Evolutionary conservation across 2,888 invertebrate species (phyloP).

Genomic region (Microctonus brassicae): DNA sequence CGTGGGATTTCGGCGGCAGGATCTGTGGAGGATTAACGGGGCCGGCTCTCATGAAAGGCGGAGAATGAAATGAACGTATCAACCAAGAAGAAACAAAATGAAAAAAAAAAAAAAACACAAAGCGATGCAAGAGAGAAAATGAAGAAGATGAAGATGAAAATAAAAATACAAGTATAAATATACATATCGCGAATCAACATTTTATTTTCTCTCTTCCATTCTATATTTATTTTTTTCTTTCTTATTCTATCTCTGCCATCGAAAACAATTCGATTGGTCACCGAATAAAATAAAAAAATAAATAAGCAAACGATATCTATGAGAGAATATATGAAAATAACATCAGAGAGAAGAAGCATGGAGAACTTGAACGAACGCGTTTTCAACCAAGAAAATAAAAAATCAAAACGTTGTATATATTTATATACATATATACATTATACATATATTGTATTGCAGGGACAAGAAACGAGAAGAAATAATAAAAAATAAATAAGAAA

Average conservation of each 20-base stretch:
- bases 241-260: constrained; percentile 30
- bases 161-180: constrained; percentile 28
- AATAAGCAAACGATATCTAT: constrained; percentile 43
- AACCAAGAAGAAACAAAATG: constrained; percentile 41
- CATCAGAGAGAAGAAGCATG: constrained; percentile 5
- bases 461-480: constrained; percentile 16
- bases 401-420: constrained; percentile 16
- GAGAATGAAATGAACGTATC: constrained; percentile 29
- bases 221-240: no score
- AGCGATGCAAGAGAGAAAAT: constrained; percentile 34
- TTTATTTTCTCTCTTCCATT: constrained; percentile 26
- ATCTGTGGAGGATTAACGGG: constrained; percentile 69
- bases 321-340: constrained; percentile 22
- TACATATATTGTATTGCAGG: constrained; percentile 7
- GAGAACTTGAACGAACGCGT: not conserved
- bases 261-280: constrained; percentile 51
- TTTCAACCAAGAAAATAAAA: constrained; percentile 10
- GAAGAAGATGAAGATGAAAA: constrained; percentile 38
- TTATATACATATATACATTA: no score
- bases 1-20: constrained; percentile 68
- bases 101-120: not conserved
- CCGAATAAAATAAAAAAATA: constrained; percentile 60
- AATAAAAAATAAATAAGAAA: constrained; percentile 22
- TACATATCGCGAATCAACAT: constrained; percentile 15
- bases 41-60: constrained; percentile 68